A percentile compares a stretch with the other conserved stretches of the same genome.
These are phyloP conservation scores for Helicoverpa assulta DNA, from an alignment of 2,888 invertebrate genomes.

Conservation along the genomic window DNA sequence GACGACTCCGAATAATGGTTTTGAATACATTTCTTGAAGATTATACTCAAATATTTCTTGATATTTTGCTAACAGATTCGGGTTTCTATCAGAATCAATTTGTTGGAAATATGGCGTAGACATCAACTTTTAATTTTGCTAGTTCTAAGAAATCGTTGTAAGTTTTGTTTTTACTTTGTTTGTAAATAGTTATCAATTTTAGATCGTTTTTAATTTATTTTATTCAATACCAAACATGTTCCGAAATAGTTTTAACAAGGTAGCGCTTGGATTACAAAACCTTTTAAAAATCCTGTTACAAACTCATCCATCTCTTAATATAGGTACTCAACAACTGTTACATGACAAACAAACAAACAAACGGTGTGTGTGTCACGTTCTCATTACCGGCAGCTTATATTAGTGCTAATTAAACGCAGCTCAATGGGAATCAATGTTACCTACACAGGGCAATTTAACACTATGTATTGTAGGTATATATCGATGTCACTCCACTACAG, in stretches of 20 bases:
- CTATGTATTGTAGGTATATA: neutral
- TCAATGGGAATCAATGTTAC: slow-evolving; percentile 48
- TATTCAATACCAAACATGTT: slow-evolving; percentile 5
- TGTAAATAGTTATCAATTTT: slow-evolving; percentile 10
- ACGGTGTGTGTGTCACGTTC: slow-evolving; percentile 35
- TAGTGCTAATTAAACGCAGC: slow-evolving; percentile 38
- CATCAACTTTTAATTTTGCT: slow-evolving; percentile 8
- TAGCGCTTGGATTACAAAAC: neutral
- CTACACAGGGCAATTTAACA: neutral
- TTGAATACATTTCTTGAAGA: slow-evolving; percentile 39
- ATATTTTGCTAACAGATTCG: slow-evolving; percentile 11
- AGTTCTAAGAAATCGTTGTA: neutral
- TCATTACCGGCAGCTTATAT: slow-evolving; percentile 46
- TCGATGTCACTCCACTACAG: slow-evolving; percentile 16
- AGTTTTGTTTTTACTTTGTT: neutral
- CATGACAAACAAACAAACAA: slow-evolving; percentile 7
- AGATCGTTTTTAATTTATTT: neutral
- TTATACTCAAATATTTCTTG: slow-evolving; percentile 35
- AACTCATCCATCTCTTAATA: neutral
- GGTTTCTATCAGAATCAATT: slow-evolving; percentile 14
- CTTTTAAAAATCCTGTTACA: neutral
- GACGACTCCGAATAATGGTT: slow-evolving; percentile 37
- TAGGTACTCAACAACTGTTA: neutral
- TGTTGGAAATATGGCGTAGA: slow-evolving; percentile 5
- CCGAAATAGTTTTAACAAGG: too few relatives aligned